Conservation (phyloP, 2,888 invertebrate species). For the Leptinotarsa juncta region DNA sequence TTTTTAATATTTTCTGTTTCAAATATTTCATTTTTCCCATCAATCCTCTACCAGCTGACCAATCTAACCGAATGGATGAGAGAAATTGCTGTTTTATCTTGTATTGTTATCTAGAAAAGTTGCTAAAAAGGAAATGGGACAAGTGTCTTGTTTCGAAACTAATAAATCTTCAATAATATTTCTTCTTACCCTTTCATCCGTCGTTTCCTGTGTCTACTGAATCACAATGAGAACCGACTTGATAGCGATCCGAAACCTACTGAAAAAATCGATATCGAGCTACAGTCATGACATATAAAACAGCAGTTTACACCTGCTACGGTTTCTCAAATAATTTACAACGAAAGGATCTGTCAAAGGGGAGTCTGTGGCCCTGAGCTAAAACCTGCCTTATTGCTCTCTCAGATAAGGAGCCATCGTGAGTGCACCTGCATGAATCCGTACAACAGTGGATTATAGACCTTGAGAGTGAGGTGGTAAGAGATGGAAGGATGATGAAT, state of each 20-base stretch:
- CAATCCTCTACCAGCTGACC: too few relatives aligned
- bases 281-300: conserved; percentile 46
- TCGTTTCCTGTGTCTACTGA: too few relatives aligned
- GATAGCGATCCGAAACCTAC: background rate
- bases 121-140: too few relatives aligned
- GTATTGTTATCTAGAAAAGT: too few relatives aligned
- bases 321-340: conserved; percentile 64
- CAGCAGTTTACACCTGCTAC: conserved; percentile 61
- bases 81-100: too few relatives aligned
- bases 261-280: conserved; percentile 5
- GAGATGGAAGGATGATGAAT: conserved; percentile 38
- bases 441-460: conserved; percentile 41
- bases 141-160: too few relatives aligned
- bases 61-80: too few relatives aligned
- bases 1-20: too few relatives aligned
- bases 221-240: background rate
- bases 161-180: too few relatives aligned
- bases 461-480: conserved; percentile 21
- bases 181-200: too few relatives aligned
- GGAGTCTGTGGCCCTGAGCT: conserved; percentile 49
- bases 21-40: too few relatives aligned
- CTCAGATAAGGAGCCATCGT: conserved; percentile 28
- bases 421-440: conserved; percentile 50
- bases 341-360: conserved; percentile 61
- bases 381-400: conserved; percentile 53